Evolutionary conservation across 1,140 invertebrate species (phyloP), one percentile per base, ranked within the genome.

Genomic region (Samia ricini): DNA sequence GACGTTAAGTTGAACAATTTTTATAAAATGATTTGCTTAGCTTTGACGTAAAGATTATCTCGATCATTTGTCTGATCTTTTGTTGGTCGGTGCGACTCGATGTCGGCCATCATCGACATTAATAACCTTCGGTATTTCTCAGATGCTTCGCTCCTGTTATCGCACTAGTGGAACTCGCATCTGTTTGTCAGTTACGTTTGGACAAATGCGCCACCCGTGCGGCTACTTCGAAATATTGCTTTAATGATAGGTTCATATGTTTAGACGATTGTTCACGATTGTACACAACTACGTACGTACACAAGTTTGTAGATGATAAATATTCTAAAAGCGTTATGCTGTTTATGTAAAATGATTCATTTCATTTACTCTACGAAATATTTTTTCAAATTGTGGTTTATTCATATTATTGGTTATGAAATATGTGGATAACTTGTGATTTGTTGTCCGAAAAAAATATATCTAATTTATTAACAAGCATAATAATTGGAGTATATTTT

Each of bases 51-150:
- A 55, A 77, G 76, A 81, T 86, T 85, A 89, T 88, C 83, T 77
- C 63, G 66, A 69, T 74, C 84, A 88, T 89, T 88, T 89, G 82
- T 89, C 81, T 83, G 77, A 73, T 71, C 81, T 86, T 88, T 88
- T 88, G 83, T 89, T 81, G 66, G 72, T 69, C 65, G 69, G 52
- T 67, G 72, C 64, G 77, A 66, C 68, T 79, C 72, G 33, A 42
- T 42, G 69, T 79, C 72, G 70, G 76, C 55, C 61, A 76, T 66
- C 77, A 69, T 76, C 70, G 73, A 77, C 82, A 85, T 89, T 85
- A 89, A 89, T 89, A 83, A 88, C 81, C 68, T 83, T 87, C 77
- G 83, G 79, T 77, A 84, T 89, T 82, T 80, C 83, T 79, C 60
- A 81, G 83, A 86, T 81, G 81, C 71, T 82, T 77, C 68, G 72